Base-by-base conservation (phyloP, 2,113 vertebrate species). In the Thamnaconus septentrionalis region DNA sequence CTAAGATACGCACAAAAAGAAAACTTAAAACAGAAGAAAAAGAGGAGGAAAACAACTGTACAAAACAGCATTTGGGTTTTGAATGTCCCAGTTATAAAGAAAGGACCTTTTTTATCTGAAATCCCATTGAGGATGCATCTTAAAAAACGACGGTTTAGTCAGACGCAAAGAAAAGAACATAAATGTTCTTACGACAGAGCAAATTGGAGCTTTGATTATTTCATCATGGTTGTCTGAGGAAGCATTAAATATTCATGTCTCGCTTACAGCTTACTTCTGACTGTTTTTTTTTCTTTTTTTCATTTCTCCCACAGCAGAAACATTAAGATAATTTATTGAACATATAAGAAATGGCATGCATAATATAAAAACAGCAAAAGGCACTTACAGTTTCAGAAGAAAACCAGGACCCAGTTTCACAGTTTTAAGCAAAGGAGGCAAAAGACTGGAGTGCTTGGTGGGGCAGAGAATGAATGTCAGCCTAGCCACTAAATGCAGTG, bases 401-500 rank as follows among this genome's bases (percentile, higher is more conserved):
- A 64, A 49, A 68, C 61, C 53, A 12, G 65, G 46, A 80, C n/a
- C 65, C 59, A 55, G 57, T 59, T 53, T 56, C 54, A n/a, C 66
- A 18, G 70, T 60, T 63, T 49, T 56, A 53, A 66, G 64, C 55
- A 64, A 43, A 75, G 79, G 70, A 73, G 55, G 66, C 49, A 6
- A 75, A 69, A 67, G 47, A 78, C 70, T 8, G 3, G 12, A 69
- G 60, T 43, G 53, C 56, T 79, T 81, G 82, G 75, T 57, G 78
- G 75, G 78, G 82, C 85, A 65, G 43, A 78, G 18, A 31, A 31
- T 31, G 82, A 80, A 69, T 86, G 83, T 76, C 68, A 81, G 76
- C 80, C 81, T 71, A 42, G 75, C 89, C 90, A 89, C 89, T 85
- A 87, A 91, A 77, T 73, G 72, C 7, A 76, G 79, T 48, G 78